Conservation (phyloP, 2,113 vertebrate species). For the Syngnathoides biaculeatus region DNA sequence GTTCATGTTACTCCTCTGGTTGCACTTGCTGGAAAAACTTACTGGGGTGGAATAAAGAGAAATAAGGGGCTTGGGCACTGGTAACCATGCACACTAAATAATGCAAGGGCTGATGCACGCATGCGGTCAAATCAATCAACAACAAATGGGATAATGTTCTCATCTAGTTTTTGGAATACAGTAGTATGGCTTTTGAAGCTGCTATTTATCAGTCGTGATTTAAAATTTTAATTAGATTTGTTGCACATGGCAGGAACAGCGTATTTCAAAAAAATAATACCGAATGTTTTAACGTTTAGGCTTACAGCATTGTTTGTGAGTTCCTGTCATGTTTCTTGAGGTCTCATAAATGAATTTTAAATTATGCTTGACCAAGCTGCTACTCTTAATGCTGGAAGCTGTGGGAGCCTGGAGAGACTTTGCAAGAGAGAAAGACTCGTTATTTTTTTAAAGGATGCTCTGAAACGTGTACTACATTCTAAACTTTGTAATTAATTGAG, state of each 20-base stretch:
- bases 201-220: conserved; percentile 37
- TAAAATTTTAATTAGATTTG: conserved; percentile 44
- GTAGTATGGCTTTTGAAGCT: conserved; percentile 23
- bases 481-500: conserved; percentile 28
- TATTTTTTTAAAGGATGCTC: conserved; percentile 14
- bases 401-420: conserved; percentile 10
- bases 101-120: conserved; percentile 14
- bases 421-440: conserved; percentile 2
- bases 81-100: conserved; percentile 35
- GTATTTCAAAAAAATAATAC: conserved; percentile 32
- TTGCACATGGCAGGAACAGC: conserved; percentile 29
- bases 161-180: conserved; percentile 13
- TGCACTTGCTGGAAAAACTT: conserved; percentile 21
- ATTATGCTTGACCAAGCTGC: conserved; percentile 21
- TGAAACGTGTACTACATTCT: conserved; percentile 8
- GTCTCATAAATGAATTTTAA: conserved; percentile 21
- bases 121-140: conserved; percentile 20
- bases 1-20: conserved; percentile 3
- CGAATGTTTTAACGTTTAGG: conserved; percentile 15
- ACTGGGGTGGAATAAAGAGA: conserved; percentile 44
- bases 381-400: conserved; percentile 12
- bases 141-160: conserved; percentile 7
- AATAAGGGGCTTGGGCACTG: conserved; percentile 34
- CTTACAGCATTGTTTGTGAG: conserved; percentile 18
- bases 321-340: conserved; percentile 16